These are phyloP conservation scores for Nautilus pompilius DNA, from an alignment of 1,140 invertebrate genomes.

Conservation along the genomic window DNA sequence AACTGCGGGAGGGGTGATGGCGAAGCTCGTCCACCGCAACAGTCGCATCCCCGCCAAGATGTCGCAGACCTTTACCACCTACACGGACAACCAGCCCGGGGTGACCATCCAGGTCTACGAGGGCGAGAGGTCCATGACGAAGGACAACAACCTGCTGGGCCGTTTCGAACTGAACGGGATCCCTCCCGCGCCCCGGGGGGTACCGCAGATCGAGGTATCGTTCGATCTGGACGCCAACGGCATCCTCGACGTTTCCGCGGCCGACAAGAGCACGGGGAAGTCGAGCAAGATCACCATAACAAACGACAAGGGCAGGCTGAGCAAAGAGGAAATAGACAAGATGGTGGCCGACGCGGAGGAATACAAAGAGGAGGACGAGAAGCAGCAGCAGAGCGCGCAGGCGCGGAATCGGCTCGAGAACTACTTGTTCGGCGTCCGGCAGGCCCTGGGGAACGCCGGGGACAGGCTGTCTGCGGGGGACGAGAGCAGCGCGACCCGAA, in stretches of 20 bases:
- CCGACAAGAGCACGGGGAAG: conserved; percentile 67
- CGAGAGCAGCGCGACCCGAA: conserved; percentile 78
- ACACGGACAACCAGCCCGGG: conserved; percentile 67
- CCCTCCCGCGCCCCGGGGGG: conserved; percentile 84
- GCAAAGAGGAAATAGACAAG: conserved; percentile 91
- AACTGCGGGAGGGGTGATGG: conserved; percentile 64
- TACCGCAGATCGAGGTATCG: conserved; percentile 71
- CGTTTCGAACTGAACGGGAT: conserved; percentile 89
- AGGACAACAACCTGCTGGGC: conserved; percentile 74
- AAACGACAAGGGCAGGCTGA: conserved; percentile 85
- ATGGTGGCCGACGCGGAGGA: conserved; percentile 96
- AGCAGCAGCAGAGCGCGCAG: conserved; percentile 23
- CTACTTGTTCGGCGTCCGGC: conserved; percentile 64
- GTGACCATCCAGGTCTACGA: conserved; percentile 74
- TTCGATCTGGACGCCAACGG: conserved; percentile 63
- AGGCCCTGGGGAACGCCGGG: conserved; percentile 38
- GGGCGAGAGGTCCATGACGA: conserved; percentile 88
- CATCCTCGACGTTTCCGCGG: conserved; percentile 46
- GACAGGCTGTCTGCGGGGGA: conserved; percentile 69
- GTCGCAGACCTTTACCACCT: conserved; percentile 48
- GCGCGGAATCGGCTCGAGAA: conserved; percentile 61
- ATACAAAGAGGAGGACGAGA: conserved; percentile 97
- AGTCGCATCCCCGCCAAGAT: conserved; percentile 49
- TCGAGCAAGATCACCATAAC: conserved; percentile 83
- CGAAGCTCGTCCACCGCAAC: conserved; percentile 57